Conservation (phyloP, 1,140 invertebrate genomes). For the Lordiphosa mommai region DNA sequence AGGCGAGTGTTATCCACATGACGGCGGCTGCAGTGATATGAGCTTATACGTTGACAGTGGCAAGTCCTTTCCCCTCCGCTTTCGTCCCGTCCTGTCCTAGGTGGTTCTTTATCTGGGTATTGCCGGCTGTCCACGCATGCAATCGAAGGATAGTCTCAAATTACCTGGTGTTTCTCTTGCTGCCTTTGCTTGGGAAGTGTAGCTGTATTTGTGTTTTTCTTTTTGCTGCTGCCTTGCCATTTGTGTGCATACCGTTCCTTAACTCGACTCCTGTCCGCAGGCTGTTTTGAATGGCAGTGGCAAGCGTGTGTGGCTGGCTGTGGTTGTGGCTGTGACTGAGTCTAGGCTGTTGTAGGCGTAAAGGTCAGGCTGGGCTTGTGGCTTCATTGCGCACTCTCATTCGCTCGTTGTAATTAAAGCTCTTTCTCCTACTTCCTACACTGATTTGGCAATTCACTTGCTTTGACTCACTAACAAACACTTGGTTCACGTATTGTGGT, state of each 20-base stretch:
- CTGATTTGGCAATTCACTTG: constrained; percentile 3
- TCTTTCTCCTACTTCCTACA: not conserved
- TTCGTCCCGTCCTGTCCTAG: not conserved
- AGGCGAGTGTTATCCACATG: constrained; percentile 54
- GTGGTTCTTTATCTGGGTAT: not conserved
- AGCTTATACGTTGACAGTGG: constrained; percentile 15
- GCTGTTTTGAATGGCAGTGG: constrained; percentile 32
- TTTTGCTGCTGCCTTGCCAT: constrained; percentile 6
- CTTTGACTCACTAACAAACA: not conserved
- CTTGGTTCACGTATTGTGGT: not conserved
- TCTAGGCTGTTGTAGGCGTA: constrained; percentile 3
- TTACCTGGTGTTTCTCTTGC: constrained; percentile 2
- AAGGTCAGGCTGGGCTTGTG: constrained; percentile 4
- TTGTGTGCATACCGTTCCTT: constrained; percentile 7
- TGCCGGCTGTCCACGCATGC: not conserved
- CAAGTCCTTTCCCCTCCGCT: constrained; percentile 37
- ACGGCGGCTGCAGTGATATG: constrained; percentile 37
- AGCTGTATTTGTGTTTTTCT: not conserved
- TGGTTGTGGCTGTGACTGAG: constrained; percentile 4
- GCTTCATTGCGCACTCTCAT: constrained; percentile 8
- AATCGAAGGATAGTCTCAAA: constrained; percentile 4
- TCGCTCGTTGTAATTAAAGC: not conserved
- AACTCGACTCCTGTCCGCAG: constrained; percentile 7
- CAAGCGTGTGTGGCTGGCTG: constrained; percentile 25
- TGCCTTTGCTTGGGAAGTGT: not conserved